phyloP scores from a whole-genome alignment of 2,113 vertebrate genomes.

The Isichthys henryi region DNA sequence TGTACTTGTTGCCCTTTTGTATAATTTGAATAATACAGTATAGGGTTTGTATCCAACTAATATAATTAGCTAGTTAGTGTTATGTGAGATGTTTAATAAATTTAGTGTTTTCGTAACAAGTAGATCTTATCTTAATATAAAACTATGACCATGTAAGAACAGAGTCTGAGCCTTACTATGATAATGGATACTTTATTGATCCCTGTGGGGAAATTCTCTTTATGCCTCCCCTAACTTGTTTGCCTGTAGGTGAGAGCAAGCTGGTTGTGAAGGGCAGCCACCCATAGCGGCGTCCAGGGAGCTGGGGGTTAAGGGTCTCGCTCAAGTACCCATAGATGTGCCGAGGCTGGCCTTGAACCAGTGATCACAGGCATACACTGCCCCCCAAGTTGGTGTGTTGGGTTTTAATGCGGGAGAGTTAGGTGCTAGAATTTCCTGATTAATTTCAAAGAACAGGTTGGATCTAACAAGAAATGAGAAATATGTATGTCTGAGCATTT shows the following conservation, averaged over 20 bases:
- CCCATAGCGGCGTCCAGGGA: neutral
- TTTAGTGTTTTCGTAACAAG: neutral
- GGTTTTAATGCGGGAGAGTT: neutral
- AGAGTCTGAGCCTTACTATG: neutral
- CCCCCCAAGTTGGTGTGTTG: neutral
- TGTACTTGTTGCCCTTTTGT: neutral
- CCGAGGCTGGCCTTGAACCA: neutral
- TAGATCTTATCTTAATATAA: neutral
- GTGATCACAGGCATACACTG: neutral
- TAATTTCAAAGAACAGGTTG: neutral
- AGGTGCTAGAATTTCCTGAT: neutral
- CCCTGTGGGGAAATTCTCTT: neutral
- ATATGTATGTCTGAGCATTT: neutral
- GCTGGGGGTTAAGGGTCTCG: neutral
- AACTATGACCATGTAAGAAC: neutral
- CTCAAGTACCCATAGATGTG: neutral
- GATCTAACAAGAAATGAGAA: neutral
- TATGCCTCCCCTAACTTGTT: neutral
- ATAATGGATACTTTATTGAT: neutral
- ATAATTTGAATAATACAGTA: neutral
- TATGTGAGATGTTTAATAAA: neutral
- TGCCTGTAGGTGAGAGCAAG: neutral
- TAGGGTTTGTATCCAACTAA: neutral
- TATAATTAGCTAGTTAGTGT: neutral
- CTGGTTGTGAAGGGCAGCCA: neutral